These are phyloP conservation scores for Grus americana DNA, from an alignment of 2,113 vertebrate genomes.

Conservation along the genomic window DNA sequence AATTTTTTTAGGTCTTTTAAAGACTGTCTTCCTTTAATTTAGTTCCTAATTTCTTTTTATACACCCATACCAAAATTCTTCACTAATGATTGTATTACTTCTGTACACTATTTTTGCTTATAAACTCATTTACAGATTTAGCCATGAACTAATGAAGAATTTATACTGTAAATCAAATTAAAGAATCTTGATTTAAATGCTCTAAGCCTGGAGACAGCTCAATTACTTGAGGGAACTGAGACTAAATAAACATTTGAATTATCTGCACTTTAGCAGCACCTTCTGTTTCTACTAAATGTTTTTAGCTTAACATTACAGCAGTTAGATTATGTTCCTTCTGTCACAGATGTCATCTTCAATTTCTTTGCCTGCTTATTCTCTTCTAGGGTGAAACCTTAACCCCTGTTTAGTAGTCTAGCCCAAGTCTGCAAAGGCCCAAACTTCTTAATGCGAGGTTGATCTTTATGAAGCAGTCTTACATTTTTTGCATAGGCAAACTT, in stretches of 20 bases:
- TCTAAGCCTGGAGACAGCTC: not conserved
- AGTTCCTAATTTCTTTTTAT: not conserved
- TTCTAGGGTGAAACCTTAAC: not conserved
- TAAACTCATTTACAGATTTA: not conserved
- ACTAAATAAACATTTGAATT: not conserved
- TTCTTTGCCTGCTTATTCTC: not conserved
- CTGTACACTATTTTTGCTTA: not conserved
- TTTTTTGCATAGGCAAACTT: not conserved
- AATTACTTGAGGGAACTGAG: not conserved
- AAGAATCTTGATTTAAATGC: not conserved
- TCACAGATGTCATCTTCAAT: not conserved
- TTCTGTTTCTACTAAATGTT: not conserved
- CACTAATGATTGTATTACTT: not conserved
- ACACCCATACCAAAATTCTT: not conserved
- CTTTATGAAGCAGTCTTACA: not conserved
- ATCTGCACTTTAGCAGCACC: not conserved
- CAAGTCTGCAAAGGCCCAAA: not conserved
- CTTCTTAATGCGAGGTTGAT: not conserved
- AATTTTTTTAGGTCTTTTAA: not conserved
- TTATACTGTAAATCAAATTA: not conserved
- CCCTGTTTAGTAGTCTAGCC: not conserved
- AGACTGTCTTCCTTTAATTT: not conserved
- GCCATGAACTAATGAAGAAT: not conserved
- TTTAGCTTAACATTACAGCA: not conserved
- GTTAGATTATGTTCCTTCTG: not conserved